phyloP scores from a whole-genome alignment of 2,113 vertebrate genomes.

The Pollachius pollachius region DNA sequence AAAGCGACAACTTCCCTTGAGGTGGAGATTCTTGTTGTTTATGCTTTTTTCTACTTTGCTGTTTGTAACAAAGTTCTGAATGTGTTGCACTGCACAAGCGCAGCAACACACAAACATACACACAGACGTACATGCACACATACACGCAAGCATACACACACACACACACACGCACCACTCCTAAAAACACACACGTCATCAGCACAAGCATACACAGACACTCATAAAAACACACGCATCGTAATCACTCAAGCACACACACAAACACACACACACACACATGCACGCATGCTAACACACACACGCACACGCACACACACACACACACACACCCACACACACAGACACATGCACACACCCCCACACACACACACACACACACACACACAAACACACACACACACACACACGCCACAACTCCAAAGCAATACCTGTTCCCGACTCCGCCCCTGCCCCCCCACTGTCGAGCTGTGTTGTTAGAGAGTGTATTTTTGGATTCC shows the following conservation, averaged over 20 bases:
- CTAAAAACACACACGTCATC: background rate
- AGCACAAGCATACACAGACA: background rate
- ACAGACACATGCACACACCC: background rate
- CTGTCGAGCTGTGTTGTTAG: no score
- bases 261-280: no score
- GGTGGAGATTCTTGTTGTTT: no score
- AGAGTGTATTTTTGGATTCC: no score
- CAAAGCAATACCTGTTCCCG: no score
- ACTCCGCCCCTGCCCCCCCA: no score
- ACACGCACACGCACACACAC: background rate
- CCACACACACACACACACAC: background rate
- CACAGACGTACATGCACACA: slow-evolving; percentile 1
- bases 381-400: background rate
- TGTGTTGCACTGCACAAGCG: background rate
- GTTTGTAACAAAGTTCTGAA: no score
- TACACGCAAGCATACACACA: slow-evolving; percentile 4
- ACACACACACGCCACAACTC: background rate
- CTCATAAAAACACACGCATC: background rate
- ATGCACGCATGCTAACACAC: no score
- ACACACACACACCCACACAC: background rate
- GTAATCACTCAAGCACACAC: no score
- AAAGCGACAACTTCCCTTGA: no score
- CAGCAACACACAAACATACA: slow-evolving; percentile 2
- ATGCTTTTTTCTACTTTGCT: no score
- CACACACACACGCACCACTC: background rate